A percentile compares a stretch with the other conserved stretches of the same genome.
Conservation (phyloP, 2,113 vertebrate genomes). For the Limnothrissa miodon region DNA sequence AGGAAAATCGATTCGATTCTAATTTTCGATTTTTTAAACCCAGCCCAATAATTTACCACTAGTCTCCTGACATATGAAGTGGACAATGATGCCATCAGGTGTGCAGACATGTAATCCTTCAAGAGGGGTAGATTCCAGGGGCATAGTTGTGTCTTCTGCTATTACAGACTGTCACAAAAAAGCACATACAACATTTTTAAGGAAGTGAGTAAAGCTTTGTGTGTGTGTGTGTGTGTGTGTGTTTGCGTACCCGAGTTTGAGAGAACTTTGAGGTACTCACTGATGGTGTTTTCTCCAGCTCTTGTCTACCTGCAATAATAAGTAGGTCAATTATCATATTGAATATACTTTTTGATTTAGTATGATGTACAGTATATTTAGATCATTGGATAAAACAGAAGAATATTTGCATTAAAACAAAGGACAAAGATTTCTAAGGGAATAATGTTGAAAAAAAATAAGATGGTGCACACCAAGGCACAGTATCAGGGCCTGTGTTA, state of each 20-base stretch:
- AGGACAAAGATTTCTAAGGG: too few species aligned
- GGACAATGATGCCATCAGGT: neutral
- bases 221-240: neutral
- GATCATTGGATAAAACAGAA: too few species aligned
- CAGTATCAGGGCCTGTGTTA: too few species aligned
- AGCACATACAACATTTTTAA: neutral
- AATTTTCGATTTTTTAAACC: too few species aligned
- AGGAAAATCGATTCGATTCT: too few species aligned
- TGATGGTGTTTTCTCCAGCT: neutral
- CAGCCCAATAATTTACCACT: conserved; percentile 1
- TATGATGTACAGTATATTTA: too few species aligned
- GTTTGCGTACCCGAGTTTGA: neutral
- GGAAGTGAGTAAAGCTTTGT: neutral
- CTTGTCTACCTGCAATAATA: neutral
- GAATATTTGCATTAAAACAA: too few species aligned
- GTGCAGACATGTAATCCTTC: neutral
- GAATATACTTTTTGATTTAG: too few species aligned
- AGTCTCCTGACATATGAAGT: neutral
- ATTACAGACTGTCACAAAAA: neutral
- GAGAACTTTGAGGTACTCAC: neutral
- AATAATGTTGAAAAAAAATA: too few species aligned
- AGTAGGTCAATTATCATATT: too few species aligned
- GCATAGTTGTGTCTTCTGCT: neutral
- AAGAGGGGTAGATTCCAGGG: neutral
- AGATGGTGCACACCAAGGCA: too few species aligned